These are phyloP conservation scores for Amblyjoppa proteus DNA, from an alignment of 2,888 invertebrate genomes.

Conservation along the genomic window DNA sequence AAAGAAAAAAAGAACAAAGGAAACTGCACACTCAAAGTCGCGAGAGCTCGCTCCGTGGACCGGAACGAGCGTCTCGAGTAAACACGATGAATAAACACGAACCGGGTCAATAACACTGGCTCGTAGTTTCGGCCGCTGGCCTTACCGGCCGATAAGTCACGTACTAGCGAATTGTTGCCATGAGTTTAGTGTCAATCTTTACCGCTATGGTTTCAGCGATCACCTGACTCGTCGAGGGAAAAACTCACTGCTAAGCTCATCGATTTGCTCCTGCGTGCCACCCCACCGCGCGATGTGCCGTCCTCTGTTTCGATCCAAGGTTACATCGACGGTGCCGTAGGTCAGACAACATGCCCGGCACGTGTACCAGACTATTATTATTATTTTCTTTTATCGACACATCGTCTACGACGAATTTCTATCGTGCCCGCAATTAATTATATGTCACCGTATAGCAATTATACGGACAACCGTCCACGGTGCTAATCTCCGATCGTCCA, in stretches of 20 bases:
- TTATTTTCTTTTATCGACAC: not conserved
- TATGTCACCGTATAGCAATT: too few species aligned
- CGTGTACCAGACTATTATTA: not conserved
- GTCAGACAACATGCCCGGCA: not conserved
- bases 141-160: not conserved
- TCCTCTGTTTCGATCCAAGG: conserved; percentile 7
- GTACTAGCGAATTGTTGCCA: not conserved
- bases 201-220: not conserved
- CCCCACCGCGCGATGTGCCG: not conserved
- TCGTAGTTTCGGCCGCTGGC: not conserved
- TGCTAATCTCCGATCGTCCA: not conserved
- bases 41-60: not conserved
- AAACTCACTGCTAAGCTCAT: not conserved
- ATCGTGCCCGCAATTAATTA: not conserved
- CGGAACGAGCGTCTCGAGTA: not conserved
- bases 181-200: not conserved
- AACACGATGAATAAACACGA: not conserved
- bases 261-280: not conserved
- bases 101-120: not conserved
- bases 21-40: conserved; percentile 9
- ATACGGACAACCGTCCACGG: not conserved
- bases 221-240: not conserved
- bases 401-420: not conserved
- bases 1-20: not conserved
- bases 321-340: conserved; percentile 8